Percentiles rank a stretch among this genome's conserved stretches.
phyloP scores from a whole-genome alignment of 2,113 vertebrate species.

The Tyrannus savana region DNA sequence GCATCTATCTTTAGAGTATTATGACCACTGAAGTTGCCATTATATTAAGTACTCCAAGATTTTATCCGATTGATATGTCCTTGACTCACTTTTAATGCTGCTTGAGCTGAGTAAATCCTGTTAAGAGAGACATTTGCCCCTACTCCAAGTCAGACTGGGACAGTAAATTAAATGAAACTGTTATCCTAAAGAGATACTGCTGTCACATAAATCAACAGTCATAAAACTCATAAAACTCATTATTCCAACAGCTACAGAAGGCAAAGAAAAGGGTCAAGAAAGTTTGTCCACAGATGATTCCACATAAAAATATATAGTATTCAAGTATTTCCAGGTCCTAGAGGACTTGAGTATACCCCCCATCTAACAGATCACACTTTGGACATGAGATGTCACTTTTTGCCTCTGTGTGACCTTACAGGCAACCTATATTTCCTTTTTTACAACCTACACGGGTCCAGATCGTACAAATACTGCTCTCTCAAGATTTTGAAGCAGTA shows the following conservation, averaged over 20 bases:
- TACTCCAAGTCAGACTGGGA: background rate
- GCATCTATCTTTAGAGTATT: background rate
- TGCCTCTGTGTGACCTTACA: background rate
- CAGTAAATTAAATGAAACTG: constrained; percentile 38
- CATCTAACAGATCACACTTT: background rate
- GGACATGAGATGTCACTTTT: background rate
- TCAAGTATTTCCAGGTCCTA: background rate
- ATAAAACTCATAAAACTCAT: background rate
- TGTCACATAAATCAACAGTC: background rate
- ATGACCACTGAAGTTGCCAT: background rate
- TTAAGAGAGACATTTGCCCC: constrained; percentile 51
- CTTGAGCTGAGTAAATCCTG: constrained; percentile 22
- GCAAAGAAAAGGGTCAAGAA: background rate
- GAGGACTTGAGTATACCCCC: background rate
- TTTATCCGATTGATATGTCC: background rate
- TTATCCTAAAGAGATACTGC: background rate
- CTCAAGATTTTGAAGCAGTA: background rate
- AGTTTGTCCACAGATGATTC: background rate
- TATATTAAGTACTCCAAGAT: background rate
- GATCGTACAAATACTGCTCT: background rate
- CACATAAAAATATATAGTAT: background rate
- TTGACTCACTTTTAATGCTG: constrained; percentile 50
- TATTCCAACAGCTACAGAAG: background rate
- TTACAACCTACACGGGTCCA: background rate
- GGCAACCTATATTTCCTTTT: background rate